Evolutionary conservation across 2,797 vertebrate genomes (phyloP).

Genomic region (Syngnathus rostellatus): DNA sequence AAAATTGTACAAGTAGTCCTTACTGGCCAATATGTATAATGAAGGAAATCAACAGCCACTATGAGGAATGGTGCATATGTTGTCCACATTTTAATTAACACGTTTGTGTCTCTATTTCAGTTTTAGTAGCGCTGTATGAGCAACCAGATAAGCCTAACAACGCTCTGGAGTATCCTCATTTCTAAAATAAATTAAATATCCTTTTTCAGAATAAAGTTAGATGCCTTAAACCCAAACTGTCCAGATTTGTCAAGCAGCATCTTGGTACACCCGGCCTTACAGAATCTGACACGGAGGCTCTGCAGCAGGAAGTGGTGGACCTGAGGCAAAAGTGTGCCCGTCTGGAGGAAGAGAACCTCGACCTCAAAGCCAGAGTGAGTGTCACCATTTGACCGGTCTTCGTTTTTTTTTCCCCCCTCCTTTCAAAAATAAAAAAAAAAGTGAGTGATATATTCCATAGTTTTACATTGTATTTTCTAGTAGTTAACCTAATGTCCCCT

Average conservation of each 20-base stretch:
- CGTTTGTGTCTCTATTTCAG: constrained; percentile 60
- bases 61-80: neutral
- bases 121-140: constrained; percentile 88
- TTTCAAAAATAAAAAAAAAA: neutral
- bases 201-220: neutral
- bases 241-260: constrained; percentile 86
- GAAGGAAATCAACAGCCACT: neutral
- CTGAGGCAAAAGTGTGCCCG: constrained; percentile 81
- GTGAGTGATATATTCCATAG: neutral
- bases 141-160: constrained; percentile 87
- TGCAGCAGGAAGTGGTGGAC: constrained; percentile 81
- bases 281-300: constrained; percentile 73
- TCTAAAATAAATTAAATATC: neutral
- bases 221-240: constrained; percentile 31
- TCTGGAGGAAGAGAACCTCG: constrained; percentile 84
- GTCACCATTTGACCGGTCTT: neutral
- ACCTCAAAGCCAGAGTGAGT: constrained; percentile 80
- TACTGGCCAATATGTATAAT: neutral
- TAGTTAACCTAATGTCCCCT: neutral
- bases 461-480: neutral
- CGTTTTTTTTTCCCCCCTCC: neutral
- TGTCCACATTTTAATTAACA: neutral
- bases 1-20: no score
- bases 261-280: constrained; percentile 70
- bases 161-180: constrained; percentile 92